phyloP scores from a whole-genome alignment of 2,113 vertebrate species.

The Ictalurus punctatus region DNA sequence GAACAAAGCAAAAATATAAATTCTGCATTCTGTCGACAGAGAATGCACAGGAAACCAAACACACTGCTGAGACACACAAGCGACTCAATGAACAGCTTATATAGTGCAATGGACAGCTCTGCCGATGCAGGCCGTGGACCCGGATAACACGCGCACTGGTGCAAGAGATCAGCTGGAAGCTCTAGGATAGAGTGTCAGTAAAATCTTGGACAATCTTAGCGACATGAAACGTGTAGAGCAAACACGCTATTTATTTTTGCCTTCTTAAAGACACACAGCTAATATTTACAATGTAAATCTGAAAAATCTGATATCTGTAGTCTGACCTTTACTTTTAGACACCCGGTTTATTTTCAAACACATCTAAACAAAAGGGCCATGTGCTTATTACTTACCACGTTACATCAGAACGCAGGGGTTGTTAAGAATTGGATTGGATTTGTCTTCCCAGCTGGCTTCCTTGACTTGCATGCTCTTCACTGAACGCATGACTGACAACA shows the following conservation, averaged over 20 bases:
- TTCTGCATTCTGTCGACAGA: constrained; percentile 21
- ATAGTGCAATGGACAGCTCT: constrained; percentile 12
- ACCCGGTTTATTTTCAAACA: neutral
- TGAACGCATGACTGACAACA: constrained; percentile 40
- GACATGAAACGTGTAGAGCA: neutral
- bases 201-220: neutral
- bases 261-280: neutral
- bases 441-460: constrained; percentile 32
- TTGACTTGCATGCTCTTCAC: constrained; percentile 21
- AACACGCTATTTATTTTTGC: neutral
- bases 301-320: neutral
- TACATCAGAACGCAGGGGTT: constrained; percentile 15
- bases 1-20: constrained; percentile 40
- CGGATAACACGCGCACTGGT: neutral
- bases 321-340: neutral
- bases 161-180: neutral
- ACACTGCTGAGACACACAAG: constrained; percentile 22
- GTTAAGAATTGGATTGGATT: constrained; percentile 26
- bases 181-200: neutral
- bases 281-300: neutral
- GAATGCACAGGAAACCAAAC: constrained; percentile 27
- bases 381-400: constrained; percentile 43
- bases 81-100: constrained; percentile 10
- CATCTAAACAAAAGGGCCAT: constrained; percentile 6
- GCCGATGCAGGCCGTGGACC: neutral